Percentiles rank a stretch among this genome's conserved stretches.
These are phyloP conservation scores for Hyphantria cunea DNA, from an alignment of 1,140 invertebrate species.

Conservation along the genomic window DNA sequence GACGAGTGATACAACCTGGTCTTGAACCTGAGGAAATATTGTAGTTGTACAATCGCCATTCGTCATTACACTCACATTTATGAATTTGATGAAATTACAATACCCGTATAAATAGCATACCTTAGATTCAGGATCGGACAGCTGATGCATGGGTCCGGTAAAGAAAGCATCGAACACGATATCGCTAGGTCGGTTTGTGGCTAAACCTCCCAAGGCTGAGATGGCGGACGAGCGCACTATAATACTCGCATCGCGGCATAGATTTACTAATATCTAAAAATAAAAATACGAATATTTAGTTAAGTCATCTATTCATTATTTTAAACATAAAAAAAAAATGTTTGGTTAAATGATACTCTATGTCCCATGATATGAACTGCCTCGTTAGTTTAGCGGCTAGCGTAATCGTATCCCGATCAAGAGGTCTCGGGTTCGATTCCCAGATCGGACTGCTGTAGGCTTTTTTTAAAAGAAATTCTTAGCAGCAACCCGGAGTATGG, in stretches of 20 bases:
- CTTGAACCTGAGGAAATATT: constrained; percentile 59
- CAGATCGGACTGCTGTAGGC: too few relatives aligned
- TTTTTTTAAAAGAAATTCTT: too few relatives aligned
- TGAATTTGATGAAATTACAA: too few relatives aligned
- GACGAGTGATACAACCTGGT: constrained; percentile 60
- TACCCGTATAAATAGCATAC: constrained; percentile 30
- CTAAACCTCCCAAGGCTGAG: constrained; percentile 56
- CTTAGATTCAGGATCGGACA: constrained; percentile 72
- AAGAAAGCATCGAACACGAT: constrained; percentile 65
- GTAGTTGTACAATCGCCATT: neutral
- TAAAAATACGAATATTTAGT: neutral
- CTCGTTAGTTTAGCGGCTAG: too few relatives aligned
- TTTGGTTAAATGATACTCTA: too few relatives aligned
- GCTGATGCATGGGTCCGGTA: constrained; percentile 67
- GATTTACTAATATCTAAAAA: constrained; percentile 56
- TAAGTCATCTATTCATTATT: too few relatives aligned
- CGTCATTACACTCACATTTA: too few relatives aligned
- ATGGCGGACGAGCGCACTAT: constrained; percentile 66
- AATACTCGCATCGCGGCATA: constrained; percentile 74
- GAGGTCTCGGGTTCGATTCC: too few relatives aligned
- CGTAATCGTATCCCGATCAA: too few relatives aligned
- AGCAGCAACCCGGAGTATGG: too few relatives aligned
- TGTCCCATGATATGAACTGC: too few relatives aligned
- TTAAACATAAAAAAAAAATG: too few relatives aligned
- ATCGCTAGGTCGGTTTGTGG: constrained; percentile 36